phyloP scores from a whole-genome alignment of 2,797 vertebrate genomes.

The Danio kyathit region DNA sequence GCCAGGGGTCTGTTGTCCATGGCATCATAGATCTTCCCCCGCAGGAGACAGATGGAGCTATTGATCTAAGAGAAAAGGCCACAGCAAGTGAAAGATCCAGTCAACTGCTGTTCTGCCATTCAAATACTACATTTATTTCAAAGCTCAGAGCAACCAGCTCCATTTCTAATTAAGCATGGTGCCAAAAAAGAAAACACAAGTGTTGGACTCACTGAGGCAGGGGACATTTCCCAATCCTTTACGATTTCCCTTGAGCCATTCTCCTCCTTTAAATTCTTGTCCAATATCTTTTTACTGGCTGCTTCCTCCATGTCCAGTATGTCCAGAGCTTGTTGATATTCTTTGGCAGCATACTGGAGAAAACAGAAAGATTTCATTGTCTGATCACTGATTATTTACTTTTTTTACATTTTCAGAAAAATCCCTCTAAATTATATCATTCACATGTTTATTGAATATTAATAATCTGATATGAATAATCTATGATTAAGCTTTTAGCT shows the following conservation, averaged over 20 bases:
- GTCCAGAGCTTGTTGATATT: conserved; percentile 97
- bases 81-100: conserved; percentile 46
- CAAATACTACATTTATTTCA: conserved; percentile 38
- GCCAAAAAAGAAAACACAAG: not conserved
- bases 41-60: conserved; percentile 96
- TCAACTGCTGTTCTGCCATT: conserved; percentile 2
- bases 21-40: conserved; percentile 97
- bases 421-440: not conserved
- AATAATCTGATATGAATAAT: no score
- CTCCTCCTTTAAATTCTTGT: conserved; percentile 89
- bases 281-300: conserved; percentile 90
- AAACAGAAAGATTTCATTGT: conserved; percentile 40
- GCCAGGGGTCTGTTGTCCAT: conserved; percentile 94
- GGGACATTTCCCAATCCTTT: conserved; percentile 94
- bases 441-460: not conserved
- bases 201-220: conserved; percentile 85
- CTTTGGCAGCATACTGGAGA: conserved; percentile 94
- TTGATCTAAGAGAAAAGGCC: conserved; percentile 83
- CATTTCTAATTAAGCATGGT: not conserved
- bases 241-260: conserved; percentile 81
- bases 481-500: not conserved
- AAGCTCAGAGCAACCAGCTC: not conserved
- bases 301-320: conserved; percentile 96
- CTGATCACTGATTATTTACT: not conserved
- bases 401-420: not conserved